Percentiles rank a stretch among this genome's conserved stretches.
These are phyloP conservation scores for Phymastichus coffea DNA, from an alignment of 1,140 invertebrate species.

Conservation along the genomic window DNA sequence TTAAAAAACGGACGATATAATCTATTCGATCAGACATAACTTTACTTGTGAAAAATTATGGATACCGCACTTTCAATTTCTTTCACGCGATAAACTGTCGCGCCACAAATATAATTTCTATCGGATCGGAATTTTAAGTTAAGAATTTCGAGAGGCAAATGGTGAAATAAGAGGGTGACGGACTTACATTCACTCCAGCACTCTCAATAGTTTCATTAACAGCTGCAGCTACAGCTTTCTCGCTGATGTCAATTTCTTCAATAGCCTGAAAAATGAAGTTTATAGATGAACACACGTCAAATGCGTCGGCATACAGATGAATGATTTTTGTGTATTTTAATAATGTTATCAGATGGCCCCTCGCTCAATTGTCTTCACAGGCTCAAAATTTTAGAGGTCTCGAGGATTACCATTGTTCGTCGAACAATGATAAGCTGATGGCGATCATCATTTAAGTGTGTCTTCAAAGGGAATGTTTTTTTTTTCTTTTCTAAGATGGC, in stretches of 20 bases:
- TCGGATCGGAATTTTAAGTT: too few relatives aligned
- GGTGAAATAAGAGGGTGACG: too few relatives aligned
- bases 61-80: too few relatives aligned
- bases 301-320: neutral
- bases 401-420: constrained; percentile 40
- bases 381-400: constrained; percentile 33
- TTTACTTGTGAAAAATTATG: too few relatives aligned
- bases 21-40: too few relatives aligned
- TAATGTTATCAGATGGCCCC: constrained; percentile 52
- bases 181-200: constrained; percentile 50
- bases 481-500: too few relatives aligned
- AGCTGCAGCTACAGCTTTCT: constrained; percentile 53
- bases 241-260: constrained; percentile 52
- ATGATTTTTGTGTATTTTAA: constrained; percentile 1
- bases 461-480: too few relatives aligned
- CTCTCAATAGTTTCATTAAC: constrained; percentile 50
- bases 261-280: constrained; percentile 48
- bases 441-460: constrained; percentile 48
- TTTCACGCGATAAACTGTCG: too few relatives aligned
- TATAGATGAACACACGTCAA: too few relatives aligned
- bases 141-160: too few relatives aligned
- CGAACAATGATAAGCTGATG: constrained; percentile 38
- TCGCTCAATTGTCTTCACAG: constrained; percentile 47
- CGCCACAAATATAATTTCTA: too few relatives aligned
- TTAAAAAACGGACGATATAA: too few relatives aligned